Conservation (phyloP, 2,797 vertebrate species). For the Oreochromis mossambicus region DNA sequence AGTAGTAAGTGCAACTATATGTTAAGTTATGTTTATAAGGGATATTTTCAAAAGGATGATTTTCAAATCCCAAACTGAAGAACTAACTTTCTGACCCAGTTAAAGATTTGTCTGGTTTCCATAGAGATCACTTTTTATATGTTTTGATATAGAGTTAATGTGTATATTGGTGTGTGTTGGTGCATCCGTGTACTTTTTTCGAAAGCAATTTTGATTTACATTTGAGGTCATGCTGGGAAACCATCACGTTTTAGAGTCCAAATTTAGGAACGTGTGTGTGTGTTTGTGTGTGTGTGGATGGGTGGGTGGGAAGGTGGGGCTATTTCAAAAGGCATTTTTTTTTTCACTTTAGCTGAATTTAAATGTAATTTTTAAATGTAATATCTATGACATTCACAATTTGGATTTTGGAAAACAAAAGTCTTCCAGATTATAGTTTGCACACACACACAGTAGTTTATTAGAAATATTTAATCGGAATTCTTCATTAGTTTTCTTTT, state of each 20-base stretch:
- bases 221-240: background rate
- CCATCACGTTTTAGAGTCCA: background rate
- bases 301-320: conserved; percentile 1
- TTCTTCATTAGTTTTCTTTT: background rate
- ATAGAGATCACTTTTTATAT: background rate
- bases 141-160: background rate
- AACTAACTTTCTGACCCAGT: background rate
- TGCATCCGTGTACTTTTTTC: background rate
- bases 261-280: background rate
- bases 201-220: background rate
- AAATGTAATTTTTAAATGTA: background rate
- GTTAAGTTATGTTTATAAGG: background rate
- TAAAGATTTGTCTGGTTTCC: background rate
- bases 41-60: background rate
- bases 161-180: background rate
- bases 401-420: conserved; percentile 12
- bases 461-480: conserved; percentile 2
- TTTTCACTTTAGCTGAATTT: background rate
- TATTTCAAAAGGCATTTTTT: conserved; percentile 33
- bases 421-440: background rate
- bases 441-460: conserved; percentile 12
- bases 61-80: background rate
- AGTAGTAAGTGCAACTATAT: background rate
- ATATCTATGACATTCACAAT: background rate
- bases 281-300: background rate